Conservation (phyloP, 2,797 vertebrate genomes). For the Monodelphis domestica region DNA sequence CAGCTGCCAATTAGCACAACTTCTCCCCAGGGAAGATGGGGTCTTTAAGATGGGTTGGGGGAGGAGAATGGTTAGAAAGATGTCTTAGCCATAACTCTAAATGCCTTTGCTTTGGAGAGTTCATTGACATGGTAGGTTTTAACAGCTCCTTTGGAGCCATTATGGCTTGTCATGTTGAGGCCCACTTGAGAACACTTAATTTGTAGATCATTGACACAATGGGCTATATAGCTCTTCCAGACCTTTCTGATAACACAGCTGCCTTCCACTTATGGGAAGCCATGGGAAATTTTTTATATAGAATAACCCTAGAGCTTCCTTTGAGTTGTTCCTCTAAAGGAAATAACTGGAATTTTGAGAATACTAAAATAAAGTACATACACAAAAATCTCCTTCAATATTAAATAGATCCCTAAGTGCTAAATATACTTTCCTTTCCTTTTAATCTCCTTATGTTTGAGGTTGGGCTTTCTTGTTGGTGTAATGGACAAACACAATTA, state of each 20-base stretch:
- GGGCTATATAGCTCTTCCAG: neutral
- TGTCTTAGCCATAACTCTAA: conserved; percentile 62
- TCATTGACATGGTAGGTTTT: conserved; percentile 37
- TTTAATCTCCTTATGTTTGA: conserved; percentile 33
- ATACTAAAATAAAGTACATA: neutral
- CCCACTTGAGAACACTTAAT: conserved; percentile 34
- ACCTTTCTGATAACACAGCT: conserved; percentile 1
- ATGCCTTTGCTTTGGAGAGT: conserved; percentile 27
- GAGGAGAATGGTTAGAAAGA: conserved; percentile 45
- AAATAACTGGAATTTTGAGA: conserved; percentile 8
- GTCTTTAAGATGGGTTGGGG: conserved; percentile 57
- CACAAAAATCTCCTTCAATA: neutral
- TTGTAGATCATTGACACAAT: conserved; percentile 1
- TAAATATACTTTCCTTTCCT: neutral
- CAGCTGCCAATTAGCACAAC: neutral
- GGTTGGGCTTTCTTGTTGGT: conserved; percentile 10
- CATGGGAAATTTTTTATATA: neutral
- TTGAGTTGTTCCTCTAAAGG: conserved; percentile 37
- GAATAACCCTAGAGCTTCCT: conserved; percentile 1
- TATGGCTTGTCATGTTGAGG: conserved; percentile 33
- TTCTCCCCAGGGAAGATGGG: conserved; percentile 47
- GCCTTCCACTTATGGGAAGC: conserved; percentile 2
- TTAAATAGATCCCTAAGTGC: neutral
- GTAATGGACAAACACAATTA: conserved; percentile 34
- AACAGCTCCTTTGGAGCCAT: conserved; percentile 58